Conservation (phyloP, 2,113 vertebrate genomes). For the Coturnix japonica region DNA sequence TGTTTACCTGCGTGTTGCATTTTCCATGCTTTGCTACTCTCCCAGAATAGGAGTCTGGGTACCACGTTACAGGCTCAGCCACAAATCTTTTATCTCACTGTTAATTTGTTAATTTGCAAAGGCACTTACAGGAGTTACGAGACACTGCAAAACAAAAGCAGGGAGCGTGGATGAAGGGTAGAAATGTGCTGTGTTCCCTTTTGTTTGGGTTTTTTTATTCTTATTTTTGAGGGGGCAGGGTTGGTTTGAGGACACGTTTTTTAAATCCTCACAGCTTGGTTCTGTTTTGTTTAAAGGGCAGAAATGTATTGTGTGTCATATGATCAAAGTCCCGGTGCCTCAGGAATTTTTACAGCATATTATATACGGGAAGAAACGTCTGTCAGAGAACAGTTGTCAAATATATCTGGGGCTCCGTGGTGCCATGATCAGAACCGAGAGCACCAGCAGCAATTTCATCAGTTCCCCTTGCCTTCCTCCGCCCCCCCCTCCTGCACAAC, state of each 20-base stretch:
- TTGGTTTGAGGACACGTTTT: conserved; percentile 37
- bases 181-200: not conserved
- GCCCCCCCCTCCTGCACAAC: not conserved
- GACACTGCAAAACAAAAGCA: not conserved
- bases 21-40: not conserved
- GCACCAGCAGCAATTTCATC: not conserved
- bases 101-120: not conserved
- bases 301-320: conserved; percentile 65
- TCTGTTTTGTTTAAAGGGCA: conserved; percentile 63
- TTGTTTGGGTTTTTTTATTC: not conserved
- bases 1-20: conserved; percentile 14
- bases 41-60: not conserved
- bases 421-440: not conserved
- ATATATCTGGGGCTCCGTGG: not conserved
- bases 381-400: conserved; percentile 45
- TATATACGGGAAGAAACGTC: conserved; percentile 27
- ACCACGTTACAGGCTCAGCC: not conserved
- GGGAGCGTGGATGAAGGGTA: not conserved
- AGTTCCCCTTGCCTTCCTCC: not conserved
- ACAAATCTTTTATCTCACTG: not conserved
- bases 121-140: rapidly evolving
- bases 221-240: not conserved
- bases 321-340: conserved; percentile 60
- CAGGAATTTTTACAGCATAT: conserved; percentile 57
- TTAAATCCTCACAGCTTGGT: conserved; percentile 1